Base-by-base conservation (phyloP, 2,888 invertebrate species). In the Spodoptera exigua region DNA sequence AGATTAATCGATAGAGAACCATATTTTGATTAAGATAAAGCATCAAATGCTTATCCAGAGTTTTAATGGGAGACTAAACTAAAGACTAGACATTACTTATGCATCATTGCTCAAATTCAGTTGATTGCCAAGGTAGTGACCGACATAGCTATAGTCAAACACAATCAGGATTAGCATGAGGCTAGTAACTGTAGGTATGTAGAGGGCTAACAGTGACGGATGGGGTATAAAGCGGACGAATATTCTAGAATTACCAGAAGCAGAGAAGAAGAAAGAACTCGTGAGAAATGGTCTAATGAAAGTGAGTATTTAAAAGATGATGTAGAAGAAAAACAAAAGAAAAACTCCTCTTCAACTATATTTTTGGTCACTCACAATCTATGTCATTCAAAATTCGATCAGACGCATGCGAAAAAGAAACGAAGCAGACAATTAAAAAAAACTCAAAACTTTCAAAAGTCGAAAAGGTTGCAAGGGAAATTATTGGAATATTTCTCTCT, bases 401-500 rank as follows among this genome's bases (percentile, higher is more conserved):
- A n/a, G n/a, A 27, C 0, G 1, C 27, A 9, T 5, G 7, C 5
- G 27, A 9, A 27, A 9, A 27, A 27, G 27, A 27, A n/a, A n/a
- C n/a, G n/a, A n/a, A n/a, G n/a, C n/a, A n/a, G n/a, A n/a, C n/a
- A n/a, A n/a, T n/a, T n/a, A n/a, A n/a, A 7, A 27, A 27, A 27
- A 27, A 27, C 27, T 27, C 7, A 18, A 47, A 63, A 54, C 17
- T 70, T 49, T 13, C 7, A 56, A 70, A 73, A 62, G 55, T 44
- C 57, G 45, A 76, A 82, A 80, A 80, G 79, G 81, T 79, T 70
- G 39, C 59, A 74, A 74, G 77, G 75, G 84, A 85, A 87, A 70
- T 89, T 87, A 87, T 86, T 88, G 79, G 85, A 89, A 89, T 88
- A 85, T 86, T 81, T 83, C 70, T 74, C 66, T 66, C 61, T n/a